phyloP scores from a whole-genome alignment of 1,140 invertebrate species.

The Listronotus oregonensis region DNA sequence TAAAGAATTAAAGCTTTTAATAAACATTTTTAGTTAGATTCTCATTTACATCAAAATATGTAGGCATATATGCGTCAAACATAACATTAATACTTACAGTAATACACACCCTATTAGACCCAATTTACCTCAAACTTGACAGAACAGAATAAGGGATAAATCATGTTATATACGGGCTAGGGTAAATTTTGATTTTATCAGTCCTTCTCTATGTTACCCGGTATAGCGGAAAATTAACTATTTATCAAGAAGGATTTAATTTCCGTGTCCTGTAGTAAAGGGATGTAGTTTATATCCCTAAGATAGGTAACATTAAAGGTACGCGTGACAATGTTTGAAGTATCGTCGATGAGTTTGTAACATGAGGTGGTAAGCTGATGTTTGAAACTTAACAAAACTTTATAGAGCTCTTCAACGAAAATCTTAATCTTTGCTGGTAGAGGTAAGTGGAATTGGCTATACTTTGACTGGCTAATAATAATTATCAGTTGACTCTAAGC shows the following conservation, averaged over 20 bases:
- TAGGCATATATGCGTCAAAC: too few species aligned
- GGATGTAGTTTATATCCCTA: conserved; percentile 11
- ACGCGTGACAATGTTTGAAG: not conserved
- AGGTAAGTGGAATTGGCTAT: too few species aligned
- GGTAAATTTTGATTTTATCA: conserved; percentile 20
- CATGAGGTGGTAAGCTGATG: too few species aligned
- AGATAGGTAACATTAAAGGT: conserved; percentile 10
- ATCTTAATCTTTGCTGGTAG: too few species aligned
- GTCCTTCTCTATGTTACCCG: conserved; percentile 2
- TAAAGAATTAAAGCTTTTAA: too few species aligned
- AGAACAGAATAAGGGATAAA: conserved; percentile 20
- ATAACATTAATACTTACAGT: not conserved
- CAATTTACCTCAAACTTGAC: conserved; percentile 14
- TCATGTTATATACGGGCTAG: conserved; percentile 10
- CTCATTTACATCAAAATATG: too few species aligned
- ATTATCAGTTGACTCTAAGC: too few species aligned
- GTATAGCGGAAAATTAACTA: conserved; percentile 25
- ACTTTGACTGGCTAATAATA: too few species aligned
- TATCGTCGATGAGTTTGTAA: too few species aligned
- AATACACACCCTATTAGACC: conserved; percentile 3
- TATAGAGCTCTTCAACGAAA: too few species aligned
- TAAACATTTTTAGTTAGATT: too few species aligned
- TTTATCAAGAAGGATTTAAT: conserved; percentile 26
- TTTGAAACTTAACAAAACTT: too few species aligned
- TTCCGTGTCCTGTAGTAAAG: conserved; percentile 19